Evolutionary conservation across 1,140 invertebrate genomes (phyloP), one percentile per base, ranked within the genome.

Genomic region (Euborellia annulipes): DNA sequence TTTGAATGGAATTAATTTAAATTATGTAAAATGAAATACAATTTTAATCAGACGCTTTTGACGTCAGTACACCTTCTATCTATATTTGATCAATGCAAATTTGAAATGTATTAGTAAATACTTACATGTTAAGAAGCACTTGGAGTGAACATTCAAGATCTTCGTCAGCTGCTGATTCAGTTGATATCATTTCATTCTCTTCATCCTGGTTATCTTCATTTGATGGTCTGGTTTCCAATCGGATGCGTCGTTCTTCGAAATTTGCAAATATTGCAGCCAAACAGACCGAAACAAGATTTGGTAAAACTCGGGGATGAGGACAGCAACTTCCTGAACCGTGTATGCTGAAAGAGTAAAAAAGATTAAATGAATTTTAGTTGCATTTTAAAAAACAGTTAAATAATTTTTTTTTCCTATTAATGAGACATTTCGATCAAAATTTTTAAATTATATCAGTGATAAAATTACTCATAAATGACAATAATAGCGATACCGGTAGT

Each of bases 241-340:
- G 46, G 11, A 20, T 18, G 17, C 39, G 46, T 36, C 46, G 34
- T 21, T 48, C 34, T 34, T 48, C 47, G 36, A 44, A 53, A 20
- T 48, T 44, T 3, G 51, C 51, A 38, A 56, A 55, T 23, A 56
- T 44, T 7, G 82, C 83, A 14, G 82, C 81, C 3, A 88, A 69
- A 51, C 83, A 85, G 2, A 85, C 79, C 8, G 85, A 79, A 1
- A 85, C 79, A 22, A 89, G 67, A 66, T 90, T 90, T 2, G 82
- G 82, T 9, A 88, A 69, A 6, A 88, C 79, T 38, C 85, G 66
- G 0, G 84, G 84, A 62, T 89, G 84, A 3, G 85, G 85, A 64
- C 85, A 90, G 13, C 72, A 69, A 52, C 78, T 83, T 36, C 72
- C 73, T 3, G 71, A 67, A 8, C 85, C 83, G 61, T 90, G 85